Percentiles rank a stretch among this genome's conserved stretches.
Conservation (phyloP, 2,113 vertebrate genomes). For the Rhipidura dahli region DNA sequence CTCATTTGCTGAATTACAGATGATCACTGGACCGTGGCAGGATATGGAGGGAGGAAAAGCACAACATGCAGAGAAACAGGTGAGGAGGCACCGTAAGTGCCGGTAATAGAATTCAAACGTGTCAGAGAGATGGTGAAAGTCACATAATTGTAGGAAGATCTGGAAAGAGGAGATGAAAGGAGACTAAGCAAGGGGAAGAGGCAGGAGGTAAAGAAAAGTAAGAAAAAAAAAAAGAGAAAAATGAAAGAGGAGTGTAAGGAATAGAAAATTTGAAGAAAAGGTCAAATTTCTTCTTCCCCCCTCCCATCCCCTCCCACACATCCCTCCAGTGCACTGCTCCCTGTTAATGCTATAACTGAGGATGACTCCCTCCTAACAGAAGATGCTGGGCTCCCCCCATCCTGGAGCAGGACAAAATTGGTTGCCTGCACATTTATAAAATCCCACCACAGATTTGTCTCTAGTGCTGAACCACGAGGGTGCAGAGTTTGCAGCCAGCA, state of each 20-base stretch:
- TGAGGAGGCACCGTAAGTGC: neutral
- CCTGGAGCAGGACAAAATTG: neutral
- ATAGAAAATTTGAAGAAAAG: neutral
- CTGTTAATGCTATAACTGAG: neutral
- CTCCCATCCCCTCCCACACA: neutral
- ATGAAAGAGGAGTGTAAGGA: neutral
- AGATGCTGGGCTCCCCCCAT: neutral
- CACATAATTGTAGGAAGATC: neutral
- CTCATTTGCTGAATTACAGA: conserved; percentile 19
- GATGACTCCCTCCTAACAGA: too few species aligned
- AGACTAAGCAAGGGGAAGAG: neutral
- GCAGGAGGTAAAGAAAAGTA: neutral
- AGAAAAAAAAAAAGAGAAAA: neutral
- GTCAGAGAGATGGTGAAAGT: neutral
- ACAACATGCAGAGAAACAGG: neutral
- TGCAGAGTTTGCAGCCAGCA: neutral
- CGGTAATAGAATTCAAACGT: neutral
- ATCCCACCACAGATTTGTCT: neutral
- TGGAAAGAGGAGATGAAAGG: neutral
- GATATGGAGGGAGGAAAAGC: neutral
- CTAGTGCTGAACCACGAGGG: neutral
- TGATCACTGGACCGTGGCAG: neutral
- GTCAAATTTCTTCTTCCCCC: neutral
- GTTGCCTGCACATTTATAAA: neutral
- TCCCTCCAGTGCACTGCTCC: neutral